A percentile compares a stretch with the other conserved stretches of the same genome.
phyloP scores from a whole-genome alignment of 2,888 invertebrate species.

The Chydorus sphaericus region DNA sequence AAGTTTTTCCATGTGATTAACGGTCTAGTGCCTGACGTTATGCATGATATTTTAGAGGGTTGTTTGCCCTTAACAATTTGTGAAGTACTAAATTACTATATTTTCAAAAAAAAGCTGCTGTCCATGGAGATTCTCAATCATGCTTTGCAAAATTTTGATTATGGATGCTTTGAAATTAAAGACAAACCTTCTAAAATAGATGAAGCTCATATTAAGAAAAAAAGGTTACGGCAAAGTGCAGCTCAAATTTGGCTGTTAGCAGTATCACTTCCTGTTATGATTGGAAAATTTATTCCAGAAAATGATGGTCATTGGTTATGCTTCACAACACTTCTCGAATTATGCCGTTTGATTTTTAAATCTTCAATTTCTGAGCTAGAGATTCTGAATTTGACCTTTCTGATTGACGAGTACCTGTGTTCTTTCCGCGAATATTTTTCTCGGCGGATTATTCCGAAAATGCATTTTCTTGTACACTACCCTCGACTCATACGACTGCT shows the following conservation, averaged over 20 bases:
- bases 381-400: background rate
- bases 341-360: constrained; percentile 7
- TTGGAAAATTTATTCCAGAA: constrained; percentile 2
- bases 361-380: background rate
- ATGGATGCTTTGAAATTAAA: background rate
- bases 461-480: constrained; percentile 9
- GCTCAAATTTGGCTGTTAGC: constrained; percentile 3
- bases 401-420: background rate
- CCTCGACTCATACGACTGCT: background rate
- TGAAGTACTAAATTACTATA: background rate
- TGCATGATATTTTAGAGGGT: background rate
- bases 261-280: background rate
- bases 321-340: background rate
- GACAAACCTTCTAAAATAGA: background rate
- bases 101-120: background rate
- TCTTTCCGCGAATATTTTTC: background rate
- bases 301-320: background rate
- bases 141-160: background rate
- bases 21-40: background rate
- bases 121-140: background rate
- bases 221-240: background rate
- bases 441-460: background rate
- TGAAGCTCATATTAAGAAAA: background rate
- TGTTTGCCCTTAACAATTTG: background rate
- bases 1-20: background rate